Conservation (phyloP, 2,888 invertebrate species). For the Spicauda simplicius region DNA sequence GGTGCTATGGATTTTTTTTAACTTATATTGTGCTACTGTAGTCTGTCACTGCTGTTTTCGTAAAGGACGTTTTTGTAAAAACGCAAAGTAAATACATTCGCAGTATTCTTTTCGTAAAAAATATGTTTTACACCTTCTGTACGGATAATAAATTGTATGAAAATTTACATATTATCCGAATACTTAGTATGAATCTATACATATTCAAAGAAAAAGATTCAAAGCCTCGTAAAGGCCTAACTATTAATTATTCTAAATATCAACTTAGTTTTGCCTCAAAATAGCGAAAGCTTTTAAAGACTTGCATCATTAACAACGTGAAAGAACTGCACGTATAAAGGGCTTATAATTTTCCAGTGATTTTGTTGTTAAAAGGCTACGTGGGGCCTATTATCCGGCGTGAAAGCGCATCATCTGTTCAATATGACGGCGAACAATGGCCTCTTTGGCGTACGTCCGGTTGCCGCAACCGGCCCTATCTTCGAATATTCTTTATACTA, state of each 20-base stretch:
- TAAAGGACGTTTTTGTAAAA: too few relatives aligned
- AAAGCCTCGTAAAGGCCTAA: too few relatives aligned
- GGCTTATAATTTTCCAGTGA: constrained; percentile 28
- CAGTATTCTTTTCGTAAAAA: too few relatives aligned
- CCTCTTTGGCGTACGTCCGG: constrained; percentile 72
- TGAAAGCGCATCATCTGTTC: constrained; percentile 72
- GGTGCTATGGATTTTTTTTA: too few relatives aligned
- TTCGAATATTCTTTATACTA: constrained; percentile 53
- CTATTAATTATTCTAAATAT: background rate
- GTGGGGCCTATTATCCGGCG: constrained; percentile 59
- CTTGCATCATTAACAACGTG: constrained; percentile 5
- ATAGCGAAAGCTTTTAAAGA: background rate
- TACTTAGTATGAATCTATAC: too few relatives aligned
- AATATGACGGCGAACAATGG: constrained; percentile 77
- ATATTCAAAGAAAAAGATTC: too few relatives aligned
- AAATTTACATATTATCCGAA: too few relatives aligned
- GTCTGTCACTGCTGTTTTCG: too few relatives aligned
- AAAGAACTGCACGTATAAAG: constrained; percentile 18
- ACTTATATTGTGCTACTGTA: too few relatives aligned
- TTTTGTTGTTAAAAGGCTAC: constrained; percentile 36
- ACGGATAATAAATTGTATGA: too few relatives aligned
- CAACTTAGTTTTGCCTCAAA: background rate
- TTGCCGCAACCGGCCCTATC: constrained; percentile 69
- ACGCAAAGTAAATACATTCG: too few relatives aligned
- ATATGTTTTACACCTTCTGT: too few relatives aligned